These are phyloP conservation scores for Drosophila affinis DNA, from an alignment of 2,888 invertebrate genomes.

Conservation along the genomic window DNA sequence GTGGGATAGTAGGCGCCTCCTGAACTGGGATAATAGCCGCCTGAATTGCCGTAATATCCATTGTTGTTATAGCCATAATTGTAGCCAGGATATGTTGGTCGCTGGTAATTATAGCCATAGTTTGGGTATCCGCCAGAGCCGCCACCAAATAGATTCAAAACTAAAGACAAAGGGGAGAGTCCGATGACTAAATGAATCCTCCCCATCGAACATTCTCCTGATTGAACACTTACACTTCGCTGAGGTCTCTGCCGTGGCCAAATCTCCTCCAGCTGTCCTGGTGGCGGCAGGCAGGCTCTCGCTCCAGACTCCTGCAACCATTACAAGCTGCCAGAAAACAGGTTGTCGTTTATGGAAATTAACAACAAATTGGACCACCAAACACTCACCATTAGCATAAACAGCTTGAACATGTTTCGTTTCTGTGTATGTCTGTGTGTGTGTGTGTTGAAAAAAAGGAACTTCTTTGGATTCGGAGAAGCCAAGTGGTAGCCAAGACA, in stretches of 20 bases:
- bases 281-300: constrained; percentile 29
- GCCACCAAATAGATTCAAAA: constrained; percentile 83
- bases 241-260: constrained; percentile 79
- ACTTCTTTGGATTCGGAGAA: constrained; percentile 7
- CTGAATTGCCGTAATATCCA: constrained; percentile 42
- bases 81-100: constrained; percentile 38
- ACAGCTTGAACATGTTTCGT: constrained; percentile 37
- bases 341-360: constrained; percentile 4
- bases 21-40: constrained; percentile 16
- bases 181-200: background rate
- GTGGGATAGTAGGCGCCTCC: constrained; percentile 40
- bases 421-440: constrained; percentile 16
- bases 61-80: constrained; percentile 37
- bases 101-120: constrained; percentile 53
- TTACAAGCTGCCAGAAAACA: constrained; percentile 33
- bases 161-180: constrained; percentile 54
- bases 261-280: constrained; percentile 55
- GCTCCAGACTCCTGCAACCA: constrained; percentile 33
- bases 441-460: constrained; percentile 15
- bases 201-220: background rate
- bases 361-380: constrained; percentile 19
- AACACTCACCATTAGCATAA: constrained; percentile 36
- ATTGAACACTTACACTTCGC: constrained; percentile 79
- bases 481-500: constrained; percentile 46
- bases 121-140: constrained; percentile 47